Evolutionary conservation across 2,797 vertebrate species (phyloP).

Genomic region (Apogon talboti): DNA sequence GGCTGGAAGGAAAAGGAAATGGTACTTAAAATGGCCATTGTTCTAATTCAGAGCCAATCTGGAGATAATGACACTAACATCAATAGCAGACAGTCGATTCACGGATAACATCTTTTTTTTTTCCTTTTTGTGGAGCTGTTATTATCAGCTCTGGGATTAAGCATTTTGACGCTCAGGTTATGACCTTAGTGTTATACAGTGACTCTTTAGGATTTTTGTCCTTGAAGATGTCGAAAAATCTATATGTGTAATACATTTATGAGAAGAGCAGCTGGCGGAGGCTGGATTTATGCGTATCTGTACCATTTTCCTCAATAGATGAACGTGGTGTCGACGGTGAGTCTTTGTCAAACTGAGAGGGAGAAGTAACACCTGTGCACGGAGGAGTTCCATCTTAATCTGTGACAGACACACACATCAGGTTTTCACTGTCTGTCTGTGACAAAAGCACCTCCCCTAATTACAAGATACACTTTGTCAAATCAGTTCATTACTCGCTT

Average conservation of each 20-base stretch:
- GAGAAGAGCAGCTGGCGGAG: background rate
- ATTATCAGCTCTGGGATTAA: constrained; percentile 88
- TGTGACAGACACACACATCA: background rate
- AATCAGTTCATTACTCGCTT: constrained; percentile 45
- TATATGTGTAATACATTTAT: constrained; percentile 82
- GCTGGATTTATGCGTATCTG: constrained; percentile 4
- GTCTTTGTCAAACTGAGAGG: background rate
- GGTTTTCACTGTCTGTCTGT: constrained; percentile 22
- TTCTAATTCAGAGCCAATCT: constrained; percentile 88
- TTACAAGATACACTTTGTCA: constrained; percentile 46
- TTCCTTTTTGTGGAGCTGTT: constrained; percentile 77
- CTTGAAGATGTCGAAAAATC: constrained; percentile 86
- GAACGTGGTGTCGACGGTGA: background rate
- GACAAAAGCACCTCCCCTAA: constrained; percentile 18
- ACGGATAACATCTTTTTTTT: constrained; percentile 77
- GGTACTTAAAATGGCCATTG: constrained; percentile 81
- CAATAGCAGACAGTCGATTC: constrained; percentile 88
- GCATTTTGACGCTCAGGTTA: constrained; percentile 85
- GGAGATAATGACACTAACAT: constrained; percentile 86
- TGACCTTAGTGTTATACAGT: constrained; percentile 83
- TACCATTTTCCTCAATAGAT: constrained; percentile 2
- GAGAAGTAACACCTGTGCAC: background rate
- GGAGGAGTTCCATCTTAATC: constrained; percentile 5
- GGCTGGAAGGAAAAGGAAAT: constrained; percentile 77
- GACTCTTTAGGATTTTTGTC: constrained; percentile 92